Conservation (phyloP, 2,797 vertebrate species). For the Cygnus olor region DNA sequence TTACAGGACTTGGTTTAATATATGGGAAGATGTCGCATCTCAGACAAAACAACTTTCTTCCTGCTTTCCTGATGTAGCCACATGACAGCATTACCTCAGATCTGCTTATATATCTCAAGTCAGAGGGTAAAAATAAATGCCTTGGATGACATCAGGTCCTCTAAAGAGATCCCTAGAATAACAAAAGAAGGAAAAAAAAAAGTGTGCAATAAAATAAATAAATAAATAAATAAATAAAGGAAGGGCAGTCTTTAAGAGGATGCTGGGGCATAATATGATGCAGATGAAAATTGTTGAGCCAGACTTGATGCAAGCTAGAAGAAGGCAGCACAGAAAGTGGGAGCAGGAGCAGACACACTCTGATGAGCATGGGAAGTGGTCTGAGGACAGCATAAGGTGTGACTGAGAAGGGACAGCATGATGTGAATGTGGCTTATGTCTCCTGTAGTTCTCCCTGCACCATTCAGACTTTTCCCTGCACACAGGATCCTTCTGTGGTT, state of each 20-base stretch:
- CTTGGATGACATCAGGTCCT: background rate
- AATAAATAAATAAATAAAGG: background rate
- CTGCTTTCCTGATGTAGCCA: background rate
- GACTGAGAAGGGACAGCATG: background rate
- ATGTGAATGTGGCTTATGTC: rapidly evolving
- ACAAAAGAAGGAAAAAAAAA: background rate
- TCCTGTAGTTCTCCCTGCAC: rapidly evolving
- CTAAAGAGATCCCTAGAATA: background rate
- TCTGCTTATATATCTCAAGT: background rate
- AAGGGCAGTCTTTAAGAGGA: background rate
- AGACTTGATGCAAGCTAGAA: background rate
- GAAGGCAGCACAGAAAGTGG: background rate
- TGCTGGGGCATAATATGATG: background rate
- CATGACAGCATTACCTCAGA: background rate
- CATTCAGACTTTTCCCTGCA: background rate
- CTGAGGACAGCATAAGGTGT: background rate
- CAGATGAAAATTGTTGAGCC: background rate
- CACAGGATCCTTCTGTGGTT: background rate
- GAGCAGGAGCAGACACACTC: background rate
- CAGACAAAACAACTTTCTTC: background rate
- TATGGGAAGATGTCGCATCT: background rate
- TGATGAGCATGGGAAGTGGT: background rate
- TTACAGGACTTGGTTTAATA: background rate
- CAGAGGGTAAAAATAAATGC: background rate
- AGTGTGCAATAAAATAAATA: background rate